phyloP scores from a whole-genome alignment of 37 sponge, comb jelly and placozoan genomes.

The Aphrocallistes beatrix region DNA sequence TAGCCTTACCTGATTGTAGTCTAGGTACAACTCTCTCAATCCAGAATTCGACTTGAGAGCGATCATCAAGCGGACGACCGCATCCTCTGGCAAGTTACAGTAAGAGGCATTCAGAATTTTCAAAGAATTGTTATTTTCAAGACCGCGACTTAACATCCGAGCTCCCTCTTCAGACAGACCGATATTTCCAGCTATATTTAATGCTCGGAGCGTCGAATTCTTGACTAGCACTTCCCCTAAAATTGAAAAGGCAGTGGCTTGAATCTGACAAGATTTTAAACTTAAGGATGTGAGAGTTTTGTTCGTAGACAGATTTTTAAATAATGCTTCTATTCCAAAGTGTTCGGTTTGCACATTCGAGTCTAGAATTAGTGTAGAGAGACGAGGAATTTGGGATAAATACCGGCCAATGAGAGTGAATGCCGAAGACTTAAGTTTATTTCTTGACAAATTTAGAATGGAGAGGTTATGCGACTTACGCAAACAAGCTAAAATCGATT shows the following conservation, averaged over 20 bases:
- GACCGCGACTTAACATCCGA: not conserved
- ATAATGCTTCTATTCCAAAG: not conserved
- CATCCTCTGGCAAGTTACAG: slow-evolving; percentile 17
- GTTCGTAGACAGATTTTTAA: not conserved
- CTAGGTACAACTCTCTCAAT: not conserved
- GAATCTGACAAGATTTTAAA: slow-evolving; percentile 8
- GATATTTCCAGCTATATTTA: not conserved
- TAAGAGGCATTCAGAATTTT: not conserved
- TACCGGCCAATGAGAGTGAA: not conserved
- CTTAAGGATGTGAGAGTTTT: not conserved
- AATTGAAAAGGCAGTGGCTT: not conserved
- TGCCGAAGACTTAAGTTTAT: not conserved
- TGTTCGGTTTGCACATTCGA: slow-evolving; percentile 15
- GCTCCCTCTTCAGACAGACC: slow-evolving; percentile 9
- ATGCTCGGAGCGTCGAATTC: not conserved
- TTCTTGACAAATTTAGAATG: not conserved
- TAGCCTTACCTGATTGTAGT: not conserved
- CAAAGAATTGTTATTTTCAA: not conserved
- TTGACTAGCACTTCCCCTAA: not conserved
- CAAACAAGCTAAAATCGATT: not conserved
- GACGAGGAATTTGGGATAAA: not conserved
- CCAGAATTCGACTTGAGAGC: not conserved
- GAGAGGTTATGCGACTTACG: not conserved
- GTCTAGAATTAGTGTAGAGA: not conserved
- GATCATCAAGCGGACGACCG: not conserved